Conservation (phyloP, 1,140 invertebrate species). For the Anastrepha obliqua region DNA sequence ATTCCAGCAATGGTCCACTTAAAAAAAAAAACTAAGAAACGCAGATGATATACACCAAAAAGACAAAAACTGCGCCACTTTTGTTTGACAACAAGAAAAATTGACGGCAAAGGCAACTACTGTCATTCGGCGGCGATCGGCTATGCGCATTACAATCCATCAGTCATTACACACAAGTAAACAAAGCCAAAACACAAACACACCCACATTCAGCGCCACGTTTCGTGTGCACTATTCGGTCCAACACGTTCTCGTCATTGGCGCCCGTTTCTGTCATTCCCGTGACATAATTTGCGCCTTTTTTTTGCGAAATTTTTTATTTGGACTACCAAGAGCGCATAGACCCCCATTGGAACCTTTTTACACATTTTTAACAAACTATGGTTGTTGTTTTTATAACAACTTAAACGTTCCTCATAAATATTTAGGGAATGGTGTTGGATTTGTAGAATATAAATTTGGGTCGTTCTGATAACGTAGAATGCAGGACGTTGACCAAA, state of each 20-base stretch:
- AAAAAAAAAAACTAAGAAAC: not conserved
- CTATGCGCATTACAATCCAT: not conserved
- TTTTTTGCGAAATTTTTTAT: not conserved
- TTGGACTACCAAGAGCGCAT: not conserved
- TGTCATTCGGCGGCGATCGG: not conserved
- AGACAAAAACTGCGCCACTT: conserved; percentile 28
- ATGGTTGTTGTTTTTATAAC: no score
- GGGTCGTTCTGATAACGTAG: no score
- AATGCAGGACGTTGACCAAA: not conserved
- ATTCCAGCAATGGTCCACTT: no score
- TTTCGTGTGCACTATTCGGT: not conserved
- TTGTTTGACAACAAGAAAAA: conserved; percentile 51
- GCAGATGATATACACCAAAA: not conserved
- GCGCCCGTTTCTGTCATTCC: not conserved
- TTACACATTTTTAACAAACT: not conserved
- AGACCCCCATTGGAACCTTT: not conserved
- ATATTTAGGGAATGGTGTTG: no score
- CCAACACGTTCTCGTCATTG: not conserved
- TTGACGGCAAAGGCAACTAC: not conserved
- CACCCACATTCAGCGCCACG: not conserved
- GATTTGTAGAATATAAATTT: no score
- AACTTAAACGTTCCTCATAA: no score
- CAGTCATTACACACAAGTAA: not conserved
- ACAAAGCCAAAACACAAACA: not conserved
- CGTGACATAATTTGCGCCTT: conserved; percentile 21